These are phyloP conservation scores for Coenobita brevimanus DNA, from an alignment of 1,140 invertebrate genomes.

Conservation along the genomic window DNA sequence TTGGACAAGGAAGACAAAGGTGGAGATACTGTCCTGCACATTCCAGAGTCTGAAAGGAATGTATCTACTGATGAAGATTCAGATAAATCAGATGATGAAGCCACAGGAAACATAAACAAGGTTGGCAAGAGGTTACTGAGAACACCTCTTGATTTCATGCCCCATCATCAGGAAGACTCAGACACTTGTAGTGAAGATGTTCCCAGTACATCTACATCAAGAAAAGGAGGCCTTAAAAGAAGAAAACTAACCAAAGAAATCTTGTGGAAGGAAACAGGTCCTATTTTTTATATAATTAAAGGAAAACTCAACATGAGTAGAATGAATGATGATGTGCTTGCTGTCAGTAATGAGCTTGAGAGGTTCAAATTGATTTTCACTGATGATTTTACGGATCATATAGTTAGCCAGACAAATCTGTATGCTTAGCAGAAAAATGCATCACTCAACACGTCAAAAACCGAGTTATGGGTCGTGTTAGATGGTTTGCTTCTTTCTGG, in stretches of 20 bases:
- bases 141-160: not conserved
- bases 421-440: slow-evolving; percentile 7
- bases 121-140: not conserved
- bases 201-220: not conserved
- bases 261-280: not conserved
- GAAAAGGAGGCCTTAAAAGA: not conserved
- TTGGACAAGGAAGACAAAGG: not conserved
- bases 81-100: not conserved
- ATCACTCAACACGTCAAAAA: not conserved
- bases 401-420: not conserved
- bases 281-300: not conserved
- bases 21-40: too few relatives aligned
- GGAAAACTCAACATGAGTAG: not conserved
- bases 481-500: not conserved
- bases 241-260: not conserved
- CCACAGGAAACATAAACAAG: not conserved
- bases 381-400: not conserved
- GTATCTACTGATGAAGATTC: slow-evolving; percentile 1
- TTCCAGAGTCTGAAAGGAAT: not conserved
- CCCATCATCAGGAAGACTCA: not conserved
- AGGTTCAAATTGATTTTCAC: not conserved
- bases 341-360: not conserved
- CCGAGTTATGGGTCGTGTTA: not conserved
- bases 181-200: not conserved
- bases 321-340: not conserved